Base-by-base conservation (phyloP, 2,888 invertebrate genomes). In the Sphaerophoria taeniata region DNA sequence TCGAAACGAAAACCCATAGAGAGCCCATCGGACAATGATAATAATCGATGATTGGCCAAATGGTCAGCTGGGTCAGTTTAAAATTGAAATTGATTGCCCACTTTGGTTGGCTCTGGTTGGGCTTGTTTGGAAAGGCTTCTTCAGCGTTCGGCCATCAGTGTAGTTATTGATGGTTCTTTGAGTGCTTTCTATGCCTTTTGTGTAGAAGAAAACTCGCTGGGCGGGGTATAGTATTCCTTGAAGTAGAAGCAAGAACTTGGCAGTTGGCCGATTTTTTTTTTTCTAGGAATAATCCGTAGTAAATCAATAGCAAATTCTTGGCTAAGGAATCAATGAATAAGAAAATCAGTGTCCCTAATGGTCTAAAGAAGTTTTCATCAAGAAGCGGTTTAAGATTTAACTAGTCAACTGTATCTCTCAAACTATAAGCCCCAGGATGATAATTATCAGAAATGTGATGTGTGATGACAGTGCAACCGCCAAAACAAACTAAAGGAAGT, bases 21-120 rank as follows among this genome's bases (percentile, higher is more conserved):
- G 11, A 24, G 72, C 78, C 45, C 43, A 49, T 77, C 56, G 31
- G 63, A 84, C 24, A 24, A 24, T 75, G 74, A 61, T 80, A 58
- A 72, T 80, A 80, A 80, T 80, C 80, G 75, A 84, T 80, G 84
- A 71, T 76, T 80, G 84, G 75, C 60, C 61, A 76, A 76, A 75
- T 80, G 80, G 80, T 71, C 79, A 72, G 75, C 36, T 80, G 71
- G 80, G 80, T 80, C 80, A 72, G 80, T 76, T 76, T 45, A 67
- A 75, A 80, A 84, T 80, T 84, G 75, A 80, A 76, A 84, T 84
- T 80, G 80, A 84, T 84, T 80, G 84, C 84, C 69, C 72, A 55
- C 67, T 75, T 67, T 71, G 73, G 56, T 61, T 74, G 74, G 78
- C 58, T 69, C 24, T 24, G 24, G 24, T 24, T 24, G 24, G 24